phyloP scores from a whole-genome alignment of 2,888 invertebrate species.

The Spodoptera littoralis region DNA sequence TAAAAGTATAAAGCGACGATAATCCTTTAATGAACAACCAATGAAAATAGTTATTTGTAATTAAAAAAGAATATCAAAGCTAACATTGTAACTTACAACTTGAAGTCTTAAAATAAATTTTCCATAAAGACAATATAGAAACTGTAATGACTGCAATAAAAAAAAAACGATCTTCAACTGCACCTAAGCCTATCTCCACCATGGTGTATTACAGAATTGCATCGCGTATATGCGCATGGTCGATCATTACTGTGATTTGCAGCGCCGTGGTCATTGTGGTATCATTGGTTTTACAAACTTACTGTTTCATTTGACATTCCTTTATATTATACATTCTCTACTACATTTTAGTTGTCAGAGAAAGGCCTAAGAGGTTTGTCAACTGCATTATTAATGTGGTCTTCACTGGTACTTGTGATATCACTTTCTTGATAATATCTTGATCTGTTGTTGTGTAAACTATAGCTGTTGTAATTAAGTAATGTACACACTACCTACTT shows the following conservation, averaged over 20 bases:
- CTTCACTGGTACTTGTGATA: conserved; percentile 33
- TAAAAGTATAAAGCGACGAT: not conserved
- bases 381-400: conserved; percentile 45
- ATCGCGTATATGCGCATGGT: conserved; percentile 56
- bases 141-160: conserved; percentile 48
- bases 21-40: not conserved
- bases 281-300: conserved; percentile 58
- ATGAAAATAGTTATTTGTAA: conserved; percentile 2
- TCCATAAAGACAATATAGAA: conserved; percentile 42
- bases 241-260: conserved; percentile 64
- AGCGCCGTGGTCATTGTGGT: conserved; percentile 58
- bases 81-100: conserved; percentile 21
- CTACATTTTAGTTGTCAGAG: conserved; percentile 44
- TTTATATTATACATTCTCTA: conserved; percentile 48
- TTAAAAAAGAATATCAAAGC: conserved; percentile 13
- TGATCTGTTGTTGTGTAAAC: conserved; percentile 40
- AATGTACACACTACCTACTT: conserved; percentile 39
- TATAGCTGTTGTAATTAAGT: conserved; percentile 49
- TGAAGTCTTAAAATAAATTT: conserved; percentile 31
- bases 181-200: conserved; percentile 36
- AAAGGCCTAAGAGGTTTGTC: conserved; percentile 57
- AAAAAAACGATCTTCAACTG: conserved; percentile 44
- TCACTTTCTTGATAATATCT: conserved; percentile 55
- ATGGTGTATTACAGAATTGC: conserved; percentile 61
- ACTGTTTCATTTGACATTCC: conserved; percentile 59